Evolutionary conservation across 2,113 vertebrate species (phyloP), one percentile per base, ranked within the genome.

Genomic region (Cercopithecus mona): DNA sequence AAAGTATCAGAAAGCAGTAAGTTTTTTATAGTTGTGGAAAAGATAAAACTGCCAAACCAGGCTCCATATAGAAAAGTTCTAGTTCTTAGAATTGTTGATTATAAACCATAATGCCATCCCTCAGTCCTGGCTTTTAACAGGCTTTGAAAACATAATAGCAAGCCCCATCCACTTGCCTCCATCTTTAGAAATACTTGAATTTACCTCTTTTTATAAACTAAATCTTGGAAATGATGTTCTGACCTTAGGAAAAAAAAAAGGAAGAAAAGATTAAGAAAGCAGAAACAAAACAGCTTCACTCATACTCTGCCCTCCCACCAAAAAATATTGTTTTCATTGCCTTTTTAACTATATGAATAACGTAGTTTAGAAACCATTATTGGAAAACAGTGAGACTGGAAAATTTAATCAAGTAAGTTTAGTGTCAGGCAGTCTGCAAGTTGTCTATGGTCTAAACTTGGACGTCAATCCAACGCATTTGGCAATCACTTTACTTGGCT

Each of bases 401-500:
- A 93, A 96, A 92, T 86, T 84, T 66, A 93, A 96, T 90, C 61
- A 95, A 97, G 50, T 45, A 68, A 73, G 25, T 91, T 94, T 94
- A 48, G 40, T 90, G 72, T 81, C 57, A 57, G 84, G 70, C 55
- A 81, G 87, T 70, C 52, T 93, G 45, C 90, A 95, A 76, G 84
- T 81, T 87, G 55, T 83, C 87, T 64, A 40, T 61, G 90, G 92
- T 61, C 27, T 90, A 75, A 94, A 91, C 76, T 76, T 96, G 98
- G 90, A 80, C 70, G 57, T 50, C 83, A 88, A 64, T 76, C 50
- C 52, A 87, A 52, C 2, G 23, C 35, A 92, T 96, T 97, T 98
- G 89, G 82, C 96, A 94, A 59, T 93, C 79, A 72, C 87, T 97
- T 97, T 90, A 70, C 92, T 97, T 97, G 96, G 88, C 96, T 92